These are phyloP conservation scores for Fragum fragum DNA, from an alignment of 2,888 invertebrate species.

Conservation along the genomic window DNA sequence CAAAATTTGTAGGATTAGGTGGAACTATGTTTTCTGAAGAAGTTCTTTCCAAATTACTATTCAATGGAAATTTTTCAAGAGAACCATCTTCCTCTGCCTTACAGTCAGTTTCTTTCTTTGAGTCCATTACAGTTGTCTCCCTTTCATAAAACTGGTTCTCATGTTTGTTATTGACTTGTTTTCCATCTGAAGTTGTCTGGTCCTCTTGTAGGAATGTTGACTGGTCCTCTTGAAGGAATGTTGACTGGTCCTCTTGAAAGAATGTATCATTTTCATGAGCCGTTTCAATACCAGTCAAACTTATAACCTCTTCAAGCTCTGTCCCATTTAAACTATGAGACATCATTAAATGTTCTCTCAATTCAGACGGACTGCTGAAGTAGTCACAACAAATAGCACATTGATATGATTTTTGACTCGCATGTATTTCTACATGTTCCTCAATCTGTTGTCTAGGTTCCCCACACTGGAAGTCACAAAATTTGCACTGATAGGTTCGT, in stretches of 20 bases:
- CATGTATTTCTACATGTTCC: conserved; percentile 45
- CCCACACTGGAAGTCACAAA: conserved; percentile 49
- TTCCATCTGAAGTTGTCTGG: not conserved
- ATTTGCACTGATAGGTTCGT: conserved; percentile 40
- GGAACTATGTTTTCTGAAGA: not conserved
- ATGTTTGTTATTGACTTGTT: not conserved
- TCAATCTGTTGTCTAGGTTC: conserved; percentile 43
- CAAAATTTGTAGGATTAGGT: not conserved
- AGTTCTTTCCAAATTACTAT: not conserved
- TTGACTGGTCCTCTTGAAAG: not conserved
- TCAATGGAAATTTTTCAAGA: not conserved
- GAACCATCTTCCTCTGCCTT: not conserved
- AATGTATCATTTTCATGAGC: not conserved
- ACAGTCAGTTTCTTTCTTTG: not conserved
- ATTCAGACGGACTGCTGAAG: conserved; percentile 34
- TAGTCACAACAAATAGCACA: conserved; percentile 55
- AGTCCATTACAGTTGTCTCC: not conserved
- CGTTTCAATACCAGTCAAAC: conserved; percentile 33
- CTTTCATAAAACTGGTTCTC: too few relatives aligned
- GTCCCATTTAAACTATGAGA: conserved; percentile 37
- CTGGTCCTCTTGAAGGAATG: not conserved
- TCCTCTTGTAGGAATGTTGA: too few relatives aligned
- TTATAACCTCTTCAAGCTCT: conserved; percentile 42
- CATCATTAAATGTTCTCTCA: conserved; percentile 38
- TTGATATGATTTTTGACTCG: conserved; percentile 32